These are phyloP conservation scores for Diarsia dahlii DNA, from an alignment of 2,888 invertebrate species.

Conservation along the genomic window DNA sequence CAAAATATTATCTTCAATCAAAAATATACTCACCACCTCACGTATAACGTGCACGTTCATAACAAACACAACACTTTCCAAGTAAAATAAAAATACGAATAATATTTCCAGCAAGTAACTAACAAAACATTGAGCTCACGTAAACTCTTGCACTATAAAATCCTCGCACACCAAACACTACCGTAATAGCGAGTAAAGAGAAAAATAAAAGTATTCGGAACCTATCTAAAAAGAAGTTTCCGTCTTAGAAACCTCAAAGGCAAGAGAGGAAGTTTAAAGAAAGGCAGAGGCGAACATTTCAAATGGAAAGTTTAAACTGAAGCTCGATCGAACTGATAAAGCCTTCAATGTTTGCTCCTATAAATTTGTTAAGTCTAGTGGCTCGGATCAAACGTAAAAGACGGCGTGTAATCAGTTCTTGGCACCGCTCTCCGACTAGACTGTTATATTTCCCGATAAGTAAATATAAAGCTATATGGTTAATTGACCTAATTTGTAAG, in stretches of 20 bases:
- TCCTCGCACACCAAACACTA: slow-evolving; percentile 45
- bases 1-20: background rate
- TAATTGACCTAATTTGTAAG: background rate
- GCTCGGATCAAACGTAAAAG: slow-evolving; percentile 65
- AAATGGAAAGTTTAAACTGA: slow-evolving; percentile 81
- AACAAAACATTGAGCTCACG: slow-evolving; percentile 37
- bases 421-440: slow-evolving; percentile 32
- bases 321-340: slow-evolving; percentile 79
- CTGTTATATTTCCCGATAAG: slow-evolving; percentile 22
- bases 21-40: background rate
- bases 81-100: slow-evolving; percentile 13
- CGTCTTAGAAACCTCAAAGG: slow-evolving; percentile 85
- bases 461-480: background rate
- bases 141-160: slow-evolving; percentile 42
- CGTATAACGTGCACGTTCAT: background rate
- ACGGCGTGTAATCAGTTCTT: slow-evolving; percentile 57
- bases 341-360: slow-evolving; percentile 74
- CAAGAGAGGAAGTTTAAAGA: slow-evolving; percentile 83
- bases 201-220: slow-evolving; percentile 77
- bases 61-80: background rate
- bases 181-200: slow-evolving; percentile 67
- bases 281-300: slow-evolving; percentile 81
- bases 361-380: slow-evolving; percentile 75
- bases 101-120: slow-evolving; percentile 31
- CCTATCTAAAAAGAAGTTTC: slow-evolving; percentile 80